Evolutionary conservation across 2,888 invertebrate genomes (phyloP).

Genomic region (Caenorhabditis imperialis): DNA sequence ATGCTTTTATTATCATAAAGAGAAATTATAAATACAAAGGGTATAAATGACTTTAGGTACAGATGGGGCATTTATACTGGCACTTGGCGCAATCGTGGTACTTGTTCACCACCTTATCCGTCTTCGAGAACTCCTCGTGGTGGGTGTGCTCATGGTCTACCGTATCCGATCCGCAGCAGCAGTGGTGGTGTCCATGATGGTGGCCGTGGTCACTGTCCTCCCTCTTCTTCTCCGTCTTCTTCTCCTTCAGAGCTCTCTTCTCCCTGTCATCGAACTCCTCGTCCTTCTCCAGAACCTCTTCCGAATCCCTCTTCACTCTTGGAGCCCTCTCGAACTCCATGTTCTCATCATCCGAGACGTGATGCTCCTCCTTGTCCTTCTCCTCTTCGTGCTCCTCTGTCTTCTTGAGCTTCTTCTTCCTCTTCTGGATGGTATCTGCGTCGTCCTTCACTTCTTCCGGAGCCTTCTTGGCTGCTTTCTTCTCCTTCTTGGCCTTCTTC

Average conservation of each 20-base stretch:
- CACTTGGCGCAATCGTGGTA: constrained; percentile 29
- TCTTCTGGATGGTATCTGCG: background rate
- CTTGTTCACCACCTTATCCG: constrained; percentile 18
- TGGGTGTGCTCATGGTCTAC: constrained; percentile 12
- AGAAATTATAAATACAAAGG: no score
- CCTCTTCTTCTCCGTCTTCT: background rate
- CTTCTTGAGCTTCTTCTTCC: constrained; percentile 15
- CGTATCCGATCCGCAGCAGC: constrained; percentile 4
- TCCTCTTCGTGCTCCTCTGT: constrained; percentile 28
- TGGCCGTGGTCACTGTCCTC: background rate
- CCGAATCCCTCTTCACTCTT: background rate
- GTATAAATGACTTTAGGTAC: no score
- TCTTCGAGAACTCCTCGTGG: constrained; percentile 13
- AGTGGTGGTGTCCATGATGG: constrained; percentile 9
- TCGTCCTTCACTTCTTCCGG: no score
- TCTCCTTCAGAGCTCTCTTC: background rate
- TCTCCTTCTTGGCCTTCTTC: constrained; percentile 4
- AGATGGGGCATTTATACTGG: constrained; percentile 20
- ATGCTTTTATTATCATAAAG: no score
- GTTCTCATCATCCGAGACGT: constrained; percentile 20
- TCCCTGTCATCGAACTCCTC: constrained; percentile 9
- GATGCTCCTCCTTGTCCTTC: constrained; percentile 19
- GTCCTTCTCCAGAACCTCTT: background rate
- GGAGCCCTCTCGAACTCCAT: constrained; percentile 1
- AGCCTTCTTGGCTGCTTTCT: no score